phyloP scores from a whole-genome alignment of 1,140 invertebrate species.

The Megalonaias nervosa region DNA sequence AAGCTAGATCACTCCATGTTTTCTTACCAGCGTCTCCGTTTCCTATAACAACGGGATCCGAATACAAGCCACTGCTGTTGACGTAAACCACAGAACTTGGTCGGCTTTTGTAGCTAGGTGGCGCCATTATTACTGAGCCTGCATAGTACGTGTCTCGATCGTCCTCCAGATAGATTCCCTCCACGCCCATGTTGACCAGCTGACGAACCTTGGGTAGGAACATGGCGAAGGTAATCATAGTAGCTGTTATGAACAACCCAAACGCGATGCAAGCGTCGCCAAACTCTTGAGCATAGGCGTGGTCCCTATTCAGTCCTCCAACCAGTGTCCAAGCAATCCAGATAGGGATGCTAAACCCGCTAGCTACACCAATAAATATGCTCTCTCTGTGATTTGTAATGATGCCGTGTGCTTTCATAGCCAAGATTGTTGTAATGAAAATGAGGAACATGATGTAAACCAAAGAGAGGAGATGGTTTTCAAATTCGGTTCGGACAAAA shows the following conservation, averaged over 20 bases:
- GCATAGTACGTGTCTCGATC: constrained; percentile 79
- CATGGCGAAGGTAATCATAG: constrained; percentile 91
- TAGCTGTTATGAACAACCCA: constrained; percentile 86
- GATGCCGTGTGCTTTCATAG: constrained; percentile 83
- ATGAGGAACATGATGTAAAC: constrained; percentile 88
- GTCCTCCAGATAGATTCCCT: constrained; percentile 81
- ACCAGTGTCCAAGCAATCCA: constrained; percentile 87
- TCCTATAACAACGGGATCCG: constrained; percentile 54
- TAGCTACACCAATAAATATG: constrained; percentile 88
- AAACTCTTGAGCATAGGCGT: constrained; percentile 72
- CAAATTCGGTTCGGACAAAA: constrained; percentile 64
- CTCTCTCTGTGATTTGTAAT: constrained; percentile 95
- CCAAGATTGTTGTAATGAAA: constrained; percentile 85
- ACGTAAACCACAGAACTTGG: constrained; percentile 84
- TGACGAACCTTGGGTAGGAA: constrained; percentile 92
- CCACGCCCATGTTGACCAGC: constrained; percentile 87
- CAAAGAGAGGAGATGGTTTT: constrained; percentile 82
- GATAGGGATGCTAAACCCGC: constrained; percentile 83
- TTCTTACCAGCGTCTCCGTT: constrained; percentile 60
- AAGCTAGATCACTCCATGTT: background rate
- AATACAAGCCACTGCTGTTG: constrained; percentile 56
- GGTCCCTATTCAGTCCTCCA: constrained; percentile 79
- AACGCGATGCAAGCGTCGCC: constrained; percentile 89
- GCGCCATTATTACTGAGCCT: constrained; percentile 60
- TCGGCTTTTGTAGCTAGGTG: constrained; percentile 61